These are phyloP conservation scores for Leptinotarsa juncta DNA, from an alignment of 2,888 invertebrate genomes.

Conservation along the genomic window DNA sequence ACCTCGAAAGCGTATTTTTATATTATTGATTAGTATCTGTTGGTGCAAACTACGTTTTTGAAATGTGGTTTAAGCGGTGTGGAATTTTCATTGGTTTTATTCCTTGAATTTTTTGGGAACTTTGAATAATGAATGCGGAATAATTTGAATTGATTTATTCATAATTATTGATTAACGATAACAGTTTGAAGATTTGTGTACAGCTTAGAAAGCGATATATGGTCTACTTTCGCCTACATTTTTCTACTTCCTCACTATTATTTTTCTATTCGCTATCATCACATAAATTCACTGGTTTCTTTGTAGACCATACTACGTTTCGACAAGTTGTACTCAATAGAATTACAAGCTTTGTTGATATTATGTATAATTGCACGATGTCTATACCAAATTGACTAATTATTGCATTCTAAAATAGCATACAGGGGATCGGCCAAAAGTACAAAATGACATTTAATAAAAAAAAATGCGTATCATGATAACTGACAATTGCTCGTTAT, in stretches of 20 bases:
- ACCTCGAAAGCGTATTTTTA: no score
- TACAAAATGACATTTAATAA: not conserved
- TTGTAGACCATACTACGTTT: not conserved
- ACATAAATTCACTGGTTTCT: not conserved
- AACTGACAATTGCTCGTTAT: not conserved
- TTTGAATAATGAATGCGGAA: not conserved
- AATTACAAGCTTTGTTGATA: constrained; percentile 33
- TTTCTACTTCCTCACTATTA: not conserved
- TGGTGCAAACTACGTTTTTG: no score
- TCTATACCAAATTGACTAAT: constrained; percentile 41
- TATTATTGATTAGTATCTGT: no score
- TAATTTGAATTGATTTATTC: constrained; percentile 15
- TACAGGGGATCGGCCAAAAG: not conserved
- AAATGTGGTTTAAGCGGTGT: no score
- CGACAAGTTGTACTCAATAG: not conserved
- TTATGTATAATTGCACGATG: constrained; percentile 38
- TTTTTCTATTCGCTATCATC: not conserved
- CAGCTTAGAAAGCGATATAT: not conserved
- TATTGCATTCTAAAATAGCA: constrained; percentile 37
- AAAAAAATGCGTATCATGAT: not conserved
- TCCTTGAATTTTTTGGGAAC: not conserved
- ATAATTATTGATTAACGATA: constrained; percentile 11
- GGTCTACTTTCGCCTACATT: not conserved
- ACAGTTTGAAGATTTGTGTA: constrained; percentile 7
- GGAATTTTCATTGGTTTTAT: not conserved